Base-by-base conservation (phyloP, 2,888 invertebrate species). In the Cosmia pyralina region DNA sequence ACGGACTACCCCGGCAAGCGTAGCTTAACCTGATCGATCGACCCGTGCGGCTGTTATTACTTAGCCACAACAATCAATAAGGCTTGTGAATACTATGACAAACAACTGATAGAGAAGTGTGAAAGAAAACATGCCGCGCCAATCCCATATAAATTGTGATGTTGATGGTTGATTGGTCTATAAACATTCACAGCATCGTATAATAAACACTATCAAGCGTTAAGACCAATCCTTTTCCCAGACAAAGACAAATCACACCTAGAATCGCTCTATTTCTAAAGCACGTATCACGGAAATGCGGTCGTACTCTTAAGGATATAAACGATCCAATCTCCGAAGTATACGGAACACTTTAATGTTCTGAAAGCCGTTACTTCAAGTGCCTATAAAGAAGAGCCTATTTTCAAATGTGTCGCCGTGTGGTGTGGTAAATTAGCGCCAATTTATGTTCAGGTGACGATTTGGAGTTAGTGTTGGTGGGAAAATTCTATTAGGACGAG, bases 271-370 rank as follows among this genome's bases (percentile, higher is more conserved):
- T 68, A 76, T 72, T 73, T 80, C 28, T 59, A 72, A 50, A 34
- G 52, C 66, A 73, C 63, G 69, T 73, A 75, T 83, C 82, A 66
- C 60, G 80, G 79, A 81, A 85, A 77, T 38, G 50, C 58, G 75
- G 22, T 55, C 62, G 75, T 71, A 72, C 74, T 71, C 75, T 85
- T 82, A 84, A 80, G 86, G 74, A 71, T 85, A 86, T 69, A 86
- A 86, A 85, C 72, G 87, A 83, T 75, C 28, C 81, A 81, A 83
- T 83, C 87, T 75, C 22, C 28, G 44, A 44, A 72, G 57, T 69
- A 85, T 84, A 77, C 74, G 74, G 67, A 81, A 81, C 77, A 75
- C 72, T 82, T 86, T 76, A 82, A 78, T 69, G 68, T 82, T 60
- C 68, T 19, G 17, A 62, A 48, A 63, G 48, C 87, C 83, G 83